These are phyloP conservation scores for Xylocampa areola DNA, from an alignment of 2,888 invertebrate genomes.

Conservation along the genomic window DNA sequence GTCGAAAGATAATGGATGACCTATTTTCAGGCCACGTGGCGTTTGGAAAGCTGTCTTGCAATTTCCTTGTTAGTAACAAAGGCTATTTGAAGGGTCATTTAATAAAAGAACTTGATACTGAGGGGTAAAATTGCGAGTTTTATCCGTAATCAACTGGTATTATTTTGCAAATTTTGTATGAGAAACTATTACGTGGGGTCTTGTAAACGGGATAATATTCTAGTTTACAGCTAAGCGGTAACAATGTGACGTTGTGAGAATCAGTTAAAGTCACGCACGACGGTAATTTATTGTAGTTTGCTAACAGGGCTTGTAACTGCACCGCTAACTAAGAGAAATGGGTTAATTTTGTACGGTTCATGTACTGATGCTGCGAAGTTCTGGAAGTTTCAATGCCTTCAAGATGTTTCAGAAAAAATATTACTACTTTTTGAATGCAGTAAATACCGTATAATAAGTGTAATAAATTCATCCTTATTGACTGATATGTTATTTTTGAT, in stretches of 20 bases:
- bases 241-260: conserved; percentile 48
- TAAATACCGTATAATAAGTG: too few species aligned
- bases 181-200: conserved; percentile 9
- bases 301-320: conserved; percentile 44
- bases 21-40: conserved; percentile 84
- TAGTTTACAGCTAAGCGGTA: conserved; percentile 35
- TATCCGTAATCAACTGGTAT: conserved; percentile 14
- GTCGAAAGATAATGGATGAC: conserved; percentile 81
- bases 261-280: conserved; percentile 42
- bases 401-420: neutral
- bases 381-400: neutral
- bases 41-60: conserved; percentile 66
- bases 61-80: conserved; percentile 58
- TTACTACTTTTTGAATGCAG: too few species aligned
- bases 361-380: neutral
- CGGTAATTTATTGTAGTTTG: conserved; percentile 41
- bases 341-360: conserved; percentile 33
- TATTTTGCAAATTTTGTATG: conserved; percentile 21
- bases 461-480: too few species aligned
- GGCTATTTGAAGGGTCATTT: conserved; percentile 31
- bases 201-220: conserved; percentile 29
- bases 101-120: conserved; percentile 33
- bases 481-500: too few species aligned
- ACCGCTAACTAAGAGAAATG: conserved; percentile 25
- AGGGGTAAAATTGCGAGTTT: conserved; percentile 14